Evolutionary conservation across 2,888 invertebrate genomes (phyloP), one percentile per base, ranked within the genome.

Genomic region (Microctonus hyperodae): DNA sequence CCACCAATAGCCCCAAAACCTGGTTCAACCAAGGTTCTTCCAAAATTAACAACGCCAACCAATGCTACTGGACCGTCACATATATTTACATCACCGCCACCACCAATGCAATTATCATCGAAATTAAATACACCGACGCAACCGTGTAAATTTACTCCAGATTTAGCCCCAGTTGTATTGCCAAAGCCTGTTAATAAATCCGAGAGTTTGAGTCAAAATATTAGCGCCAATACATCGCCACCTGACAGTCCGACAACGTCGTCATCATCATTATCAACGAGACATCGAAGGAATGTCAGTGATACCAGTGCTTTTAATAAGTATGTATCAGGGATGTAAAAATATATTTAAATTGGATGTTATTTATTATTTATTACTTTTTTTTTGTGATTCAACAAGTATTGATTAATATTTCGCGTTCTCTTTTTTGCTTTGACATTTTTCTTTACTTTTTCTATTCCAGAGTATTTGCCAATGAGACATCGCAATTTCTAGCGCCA

Each of bases 291-390:
- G 66, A 93, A 94, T 82, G 92, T 92, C 84, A 93, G 93, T 79
- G 94, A 94, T 79, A 94, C 94, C 1, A 91, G 92, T 64, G 92
- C 92, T 74, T 92, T 92, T 78, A 91, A 91, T 81, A 92, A 92
- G 92, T 92, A 85, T 85, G 88, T 81, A 37, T 66, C 35, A 10
- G 35, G n/a, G n/a, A 48, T 48, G 16, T 44, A n/a, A n/a, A n/a
- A n/a, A n/a, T n/a, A n/a, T n/a, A n/a, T n/a, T n/a, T n/a, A n/a
- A n/a, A n/a, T n/a, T n/a, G n/a, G n/a, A n/a, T n/a, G n/a, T n/a
- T n/a, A n/a, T n/a, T n/a, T n/a, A n/a, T n/a, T n/a, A n/a, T n/a
- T n/a, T n/a, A n/a, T n/a, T n/a, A n/a, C n/a, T n/a, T n/a, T n/a
- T n/a, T n/a, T n/a, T n/a, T n/a, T n/a, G n/a, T n/a, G n/a, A n/a